Evolutionary conservation across 2,888 invertebrate genomes (phyloP).

Genomic region (Apamea sordens): DNA sequence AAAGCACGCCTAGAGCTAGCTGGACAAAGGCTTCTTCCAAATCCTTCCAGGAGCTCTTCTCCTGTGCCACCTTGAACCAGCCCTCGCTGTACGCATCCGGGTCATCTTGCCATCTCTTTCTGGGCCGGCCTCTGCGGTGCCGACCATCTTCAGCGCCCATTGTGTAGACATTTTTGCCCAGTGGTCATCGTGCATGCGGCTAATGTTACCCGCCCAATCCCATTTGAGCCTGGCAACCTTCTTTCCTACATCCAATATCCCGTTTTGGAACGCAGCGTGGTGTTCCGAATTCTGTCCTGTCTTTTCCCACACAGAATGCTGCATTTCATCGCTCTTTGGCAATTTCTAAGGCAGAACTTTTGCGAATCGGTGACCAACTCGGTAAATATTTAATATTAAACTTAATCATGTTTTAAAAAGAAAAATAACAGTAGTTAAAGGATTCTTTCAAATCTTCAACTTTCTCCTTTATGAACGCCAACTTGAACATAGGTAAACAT

Average conservation of each 20-base stretch:
- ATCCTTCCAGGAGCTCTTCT: background rate
- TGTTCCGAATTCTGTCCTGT: background rate
- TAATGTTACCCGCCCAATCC: background rate
- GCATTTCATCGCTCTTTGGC: background rate
- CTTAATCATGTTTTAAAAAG: background rate
- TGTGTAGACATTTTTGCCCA: background rate
- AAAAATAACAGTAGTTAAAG: background rate
- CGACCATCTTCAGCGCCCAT: background rate
- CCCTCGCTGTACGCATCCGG: background rate
- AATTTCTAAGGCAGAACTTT: background rate
- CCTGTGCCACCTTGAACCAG: background rate
- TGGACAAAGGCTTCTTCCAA: background rate
- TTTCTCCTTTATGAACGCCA: background rate
- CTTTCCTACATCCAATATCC: background rate
- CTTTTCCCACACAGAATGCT: background rate
- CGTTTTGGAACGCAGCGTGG: no score
- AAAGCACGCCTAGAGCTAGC: background rate
- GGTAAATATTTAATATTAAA: background rate
- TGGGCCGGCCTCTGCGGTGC: background rate
- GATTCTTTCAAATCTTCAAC: background rate
- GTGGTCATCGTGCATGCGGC: background rate
- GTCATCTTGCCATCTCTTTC: background rate
- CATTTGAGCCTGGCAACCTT: background rate
- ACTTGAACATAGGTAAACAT: slow-evolving; percentile 7
- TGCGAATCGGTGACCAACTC: background rate